Evolutionary conservation across 2,113 vertebrate genomes (phyloP).

Genomic region (Acrocephalus arundinaceus): DNA sequence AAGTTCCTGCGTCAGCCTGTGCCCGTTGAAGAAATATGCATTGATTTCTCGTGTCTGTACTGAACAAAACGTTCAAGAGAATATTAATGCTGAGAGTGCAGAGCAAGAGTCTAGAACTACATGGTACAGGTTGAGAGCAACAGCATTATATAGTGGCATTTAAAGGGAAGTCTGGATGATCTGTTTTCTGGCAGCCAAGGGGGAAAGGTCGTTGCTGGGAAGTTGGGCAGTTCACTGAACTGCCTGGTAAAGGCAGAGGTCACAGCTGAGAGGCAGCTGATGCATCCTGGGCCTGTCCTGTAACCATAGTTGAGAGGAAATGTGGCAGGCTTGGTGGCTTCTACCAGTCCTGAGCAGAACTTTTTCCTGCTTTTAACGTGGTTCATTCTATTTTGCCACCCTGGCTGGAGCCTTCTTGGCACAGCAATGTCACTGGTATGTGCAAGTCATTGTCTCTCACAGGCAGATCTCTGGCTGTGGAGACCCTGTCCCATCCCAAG

Average conservation of each 20-base stretch:
- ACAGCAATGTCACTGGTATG: background rate
- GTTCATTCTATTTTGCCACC: background rate
- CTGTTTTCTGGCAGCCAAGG: background rate
- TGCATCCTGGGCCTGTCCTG: background rate
- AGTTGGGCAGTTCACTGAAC: background rate
- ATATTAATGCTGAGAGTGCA: background rate
- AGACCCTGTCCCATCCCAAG: background rate
- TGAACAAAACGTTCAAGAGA: background rate
- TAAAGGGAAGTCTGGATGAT: background rate
- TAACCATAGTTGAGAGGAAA: background rate
- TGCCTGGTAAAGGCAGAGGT: background rate
- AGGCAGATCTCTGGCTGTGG: background rate
- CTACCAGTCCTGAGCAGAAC: background rate
- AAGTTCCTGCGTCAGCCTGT: background rate
- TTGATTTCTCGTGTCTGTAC: background rate
- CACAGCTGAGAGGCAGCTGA: background rate
- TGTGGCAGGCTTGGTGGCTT: background rate
- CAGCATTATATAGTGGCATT: background rate
- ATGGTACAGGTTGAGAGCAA: background rate
- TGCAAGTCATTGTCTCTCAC: background rate
- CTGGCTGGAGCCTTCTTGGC: background rate
- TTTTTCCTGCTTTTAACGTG: background rate
- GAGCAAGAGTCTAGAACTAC: background rate
- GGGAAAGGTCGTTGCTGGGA: background rate
- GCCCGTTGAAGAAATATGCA: background rate